Base-by-base conservation (phyloP, 2,888 invertebrate species). In the Aplocera efformata region DNA sequence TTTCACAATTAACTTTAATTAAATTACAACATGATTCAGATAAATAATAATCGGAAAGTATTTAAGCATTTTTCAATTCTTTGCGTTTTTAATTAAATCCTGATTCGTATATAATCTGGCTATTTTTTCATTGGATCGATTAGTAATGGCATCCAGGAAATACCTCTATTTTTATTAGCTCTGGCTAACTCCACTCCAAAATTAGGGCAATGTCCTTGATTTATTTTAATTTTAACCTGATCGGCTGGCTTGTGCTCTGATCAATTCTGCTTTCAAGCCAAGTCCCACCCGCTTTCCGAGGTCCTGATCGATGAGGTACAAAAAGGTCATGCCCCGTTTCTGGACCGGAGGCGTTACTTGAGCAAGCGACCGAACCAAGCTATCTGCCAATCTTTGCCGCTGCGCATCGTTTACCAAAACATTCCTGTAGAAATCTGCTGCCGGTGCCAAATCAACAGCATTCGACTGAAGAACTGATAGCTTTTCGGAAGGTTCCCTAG, bases 361-460 rank as follows among this genome's bases (percentile, higher is more conserved):
- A 1, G 24, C 32, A n/a, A 53, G 30, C 2, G 32, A 17, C 3
- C 8, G 6, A 7, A 38, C 40, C 9, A 50, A 4, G 10, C 10
- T 38, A 7, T 44, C 46, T 4, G 28, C 43, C n/a, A 53, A 28
- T 6, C 53, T 45, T 13, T 53, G 53, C 21, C 50, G 46, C 31
- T 53, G 53, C 7, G 25, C 49, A 27, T 55, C 50, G 11, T 44
- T 44, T 3, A 23, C 23, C 22, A 56, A 32, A 96, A 84, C 6
- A 93, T 93, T 60, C 92, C 90, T 56, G 84, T 89, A 98, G 84
- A 96, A 96, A 8, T 84, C 73, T 10, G 90, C 89, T 1, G 92
- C 90, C 78, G 97, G 97, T 13, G 33, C 38, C 17, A 60, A 42
- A 41, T 53, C 53, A 27, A 34, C 48, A 2, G 43, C 41, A 26